Base-by-base conservation (phyloP, 2,797 vertebrate species). In the Pitangus sulphuratus region DNA sequence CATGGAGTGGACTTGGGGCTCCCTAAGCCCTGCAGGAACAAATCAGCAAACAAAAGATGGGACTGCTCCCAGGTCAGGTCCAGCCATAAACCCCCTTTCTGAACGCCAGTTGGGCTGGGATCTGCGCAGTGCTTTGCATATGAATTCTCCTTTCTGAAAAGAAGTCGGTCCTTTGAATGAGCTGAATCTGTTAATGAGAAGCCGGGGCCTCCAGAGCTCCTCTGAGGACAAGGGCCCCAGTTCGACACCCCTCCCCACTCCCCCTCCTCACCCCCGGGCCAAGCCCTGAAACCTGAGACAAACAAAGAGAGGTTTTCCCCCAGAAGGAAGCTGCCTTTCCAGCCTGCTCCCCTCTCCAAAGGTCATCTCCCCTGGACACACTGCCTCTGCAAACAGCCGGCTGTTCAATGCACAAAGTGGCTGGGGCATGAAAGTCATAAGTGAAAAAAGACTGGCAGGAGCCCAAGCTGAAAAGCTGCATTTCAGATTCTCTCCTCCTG, bases 171-270 rank as follows among this genome's bases (percentile, higher is more conserved):
- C 68, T 96, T 75, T 95, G 94, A 96, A 96, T 72, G 60, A 91
- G 61, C 74, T 96, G 93, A 95, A 97, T 96, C 94, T 85, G 57
- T 78, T 95, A 96, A 96, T 74, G 92, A 95, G 90, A 92, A 95
- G 61, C 89, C 11, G 22, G 66, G 84, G 96, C 93, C 94, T 95
- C 91, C 64, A 72, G 74, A 93, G 93, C 89, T 86, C 79, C 89
- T 84, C 74, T 5, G 89, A 91, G 89, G 87, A 94, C 94, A 85
- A 76, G 71, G 82, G 90, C 92, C 92, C 77, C 76, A 30, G 65
- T 86, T 57, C 4, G 5, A 84, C 19, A 0, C 64, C 94, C 85
- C 92, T 18, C 79, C 5, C 47, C 45, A 7, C 45, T 13, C 24
- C 24, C 47, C 25, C 26, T 11, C 26, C 26, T 26, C 15, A 6